Base-by-base conservation (phyloP, 2,113 vertebrate species). In the Coracopsis vasa region DNA sequence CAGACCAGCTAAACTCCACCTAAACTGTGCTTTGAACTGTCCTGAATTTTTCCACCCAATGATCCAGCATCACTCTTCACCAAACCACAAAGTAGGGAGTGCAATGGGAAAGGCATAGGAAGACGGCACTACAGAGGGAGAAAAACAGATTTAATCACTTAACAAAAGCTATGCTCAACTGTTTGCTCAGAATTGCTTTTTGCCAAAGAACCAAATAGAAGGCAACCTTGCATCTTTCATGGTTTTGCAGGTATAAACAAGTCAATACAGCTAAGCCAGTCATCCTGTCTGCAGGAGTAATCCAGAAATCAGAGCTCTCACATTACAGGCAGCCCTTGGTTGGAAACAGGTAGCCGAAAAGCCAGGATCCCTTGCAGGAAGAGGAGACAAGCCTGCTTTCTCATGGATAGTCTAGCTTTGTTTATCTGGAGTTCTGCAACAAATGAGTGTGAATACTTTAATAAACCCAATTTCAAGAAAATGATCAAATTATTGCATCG, bases 381-480 rank as follows among this genome's bases (percentile, higher is more conserved):
- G 54, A 48, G 78, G 14, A 35, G 31, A 17, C 72, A 71, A 24
- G 44, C 39, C 48, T 42, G 25, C 17, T 37, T 65, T 28, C 72
- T 54, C 33, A 12, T 0, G 0, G 48, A 42, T 16, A 80, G 20
- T 24, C 48, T 47, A 3, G 0, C 45, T 45, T 61, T 21, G 20
- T 39, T 27, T 21, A 18, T 25, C 45, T n/a, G 33, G 51, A 77
- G 16, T 50, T 42, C 74, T 42, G 47, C 6, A 31, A 44, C 21
- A 60, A 47, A 58, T 11, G 1, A 60, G 65, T 24, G 23, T 5
- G 8, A 48, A 66, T 13, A 65, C 24, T 23, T 77, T 6, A 60
- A 71, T n/a, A 85, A 75, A 54, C 3, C 9, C 3, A 29, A 9
- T 29, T 84, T 61, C 54, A 35, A 28, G 41, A 47, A 61, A 80